A percentile compares a stretch with the other conserved stretches of the same genome.
Evolutionary conservation across 2,797 vertebrate genomes (phyloP).

Genomic region (Crocodylus rhombifer): DNA sequence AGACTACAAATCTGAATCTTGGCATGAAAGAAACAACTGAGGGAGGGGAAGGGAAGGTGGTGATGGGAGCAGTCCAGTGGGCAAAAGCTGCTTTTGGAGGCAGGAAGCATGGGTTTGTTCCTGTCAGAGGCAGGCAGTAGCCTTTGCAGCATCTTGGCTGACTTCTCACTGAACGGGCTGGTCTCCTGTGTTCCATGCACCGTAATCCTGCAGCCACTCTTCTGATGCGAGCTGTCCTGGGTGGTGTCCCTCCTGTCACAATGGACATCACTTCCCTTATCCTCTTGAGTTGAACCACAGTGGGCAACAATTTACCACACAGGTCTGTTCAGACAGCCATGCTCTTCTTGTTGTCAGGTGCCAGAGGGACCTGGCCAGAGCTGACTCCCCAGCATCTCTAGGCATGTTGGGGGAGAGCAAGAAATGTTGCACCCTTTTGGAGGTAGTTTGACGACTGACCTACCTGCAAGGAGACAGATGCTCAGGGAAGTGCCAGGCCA

Average conservation of each 20-base stretch:
- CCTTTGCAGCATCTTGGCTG: no score
- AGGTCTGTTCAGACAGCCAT: background rate
- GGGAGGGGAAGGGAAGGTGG: no score
- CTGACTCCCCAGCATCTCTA: no score
- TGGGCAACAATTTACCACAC: background rate
- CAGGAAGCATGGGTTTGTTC: background rate
- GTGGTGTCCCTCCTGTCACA: background rate
- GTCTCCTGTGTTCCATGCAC: fast-evolving
- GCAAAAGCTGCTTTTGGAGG: no score
- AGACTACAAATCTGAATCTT: no score
- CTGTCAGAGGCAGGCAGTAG: background rate
- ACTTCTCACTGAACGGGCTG: background rate
- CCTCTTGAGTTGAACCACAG: background rate
- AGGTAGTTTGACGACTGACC: no score
- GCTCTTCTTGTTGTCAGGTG: background rate
- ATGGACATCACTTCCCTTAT: background rate
- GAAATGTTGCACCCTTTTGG: no score
- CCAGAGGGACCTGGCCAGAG: background rate
- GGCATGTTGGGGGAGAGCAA: no score
- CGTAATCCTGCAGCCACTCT: background rate
- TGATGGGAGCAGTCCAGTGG: no score
- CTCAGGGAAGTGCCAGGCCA: background rate
- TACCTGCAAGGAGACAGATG: no score
- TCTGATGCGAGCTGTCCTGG: background rate
- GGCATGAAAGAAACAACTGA: no score